These are phyloP conservation scores for Stomatorhinus ivindoensis DNA, from an alignment of 2,113 vertebrate species.

Conservation along the genomic window DNA sequence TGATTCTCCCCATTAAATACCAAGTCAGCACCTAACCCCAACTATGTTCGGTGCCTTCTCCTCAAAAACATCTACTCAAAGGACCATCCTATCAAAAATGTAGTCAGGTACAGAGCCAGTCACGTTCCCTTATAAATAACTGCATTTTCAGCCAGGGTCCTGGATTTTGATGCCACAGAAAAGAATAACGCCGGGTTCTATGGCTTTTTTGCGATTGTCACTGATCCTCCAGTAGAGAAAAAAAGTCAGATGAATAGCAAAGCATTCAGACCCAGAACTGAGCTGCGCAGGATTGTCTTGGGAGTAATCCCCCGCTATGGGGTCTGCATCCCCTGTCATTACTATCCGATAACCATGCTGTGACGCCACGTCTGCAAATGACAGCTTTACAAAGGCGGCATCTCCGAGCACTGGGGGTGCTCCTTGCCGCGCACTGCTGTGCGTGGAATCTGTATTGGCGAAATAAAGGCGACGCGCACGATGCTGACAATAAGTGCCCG, in stretches of 20 bases:
- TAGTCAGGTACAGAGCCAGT: conserved; percentile 47
- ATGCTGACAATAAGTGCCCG: conserved; percentile 54
- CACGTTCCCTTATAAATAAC: conserved; percentile 55
- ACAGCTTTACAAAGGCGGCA: conserved; percentile 63
- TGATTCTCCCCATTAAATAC: not conserved
- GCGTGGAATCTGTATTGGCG: conserved; percentile 62
- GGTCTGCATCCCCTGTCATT: conserved; percentile 65
- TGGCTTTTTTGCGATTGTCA: conserved; percentile 38
- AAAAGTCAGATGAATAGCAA: conserved; percentile 55
- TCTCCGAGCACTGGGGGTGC: conserved; percentile 45
- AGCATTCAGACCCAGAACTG: conserved; percentile 59
- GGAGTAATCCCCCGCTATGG: conserved; percentile 68
- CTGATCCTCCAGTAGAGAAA: conserved; percentile 36
- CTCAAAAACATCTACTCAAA: conserved; percentile 11
- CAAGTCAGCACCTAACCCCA: not conserved
- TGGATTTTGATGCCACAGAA: conserved; percentile 37
- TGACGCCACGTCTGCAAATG: conserved; percentile 52
- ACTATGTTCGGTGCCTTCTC: not conserved
- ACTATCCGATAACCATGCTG: conserved; percentile 57
- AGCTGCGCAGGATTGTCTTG: conserved; percentile 50
- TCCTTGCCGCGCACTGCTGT: conserved; percentile 56
- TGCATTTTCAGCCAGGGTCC: conserved; percentile 45
- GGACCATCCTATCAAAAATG: conserved; percentile 55
- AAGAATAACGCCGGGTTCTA: conserved; percentile 42
- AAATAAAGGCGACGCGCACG: conserved; percentile 56